Conservation (phyloP, 2,113 vertebrate species). For the Oreochromis tanganicae region DNA sequence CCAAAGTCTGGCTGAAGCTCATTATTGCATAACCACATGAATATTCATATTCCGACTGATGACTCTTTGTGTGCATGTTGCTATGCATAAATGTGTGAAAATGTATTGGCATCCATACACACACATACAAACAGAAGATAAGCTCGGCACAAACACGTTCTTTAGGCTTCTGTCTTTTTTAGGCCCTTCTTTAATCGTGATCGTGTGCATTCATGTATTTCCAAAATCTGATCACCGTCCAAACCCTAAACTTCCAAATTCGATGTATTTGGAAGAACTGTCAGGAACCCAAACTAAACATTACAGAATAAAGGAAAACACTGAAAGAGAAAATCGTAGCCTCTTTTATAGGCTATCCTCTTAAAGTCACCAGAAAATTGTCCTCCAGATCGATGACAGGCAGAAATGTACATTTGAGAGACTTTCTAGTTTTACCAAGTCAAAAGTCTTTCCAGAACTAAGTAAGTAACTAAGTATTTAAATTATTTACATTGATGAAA, state of each 20-base stretch:
- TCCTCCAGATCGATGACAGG: not conserved
- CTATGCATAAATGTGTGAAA: not conserved
- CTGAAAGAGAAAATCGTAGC: not conserved
- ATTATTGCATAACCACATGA: not conserved
- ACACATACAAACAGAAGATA: not conserved
- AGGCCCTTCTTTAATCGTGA: not conserved
- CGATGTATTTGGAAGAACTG: not conserved
- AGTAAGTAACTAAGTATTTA: not conserved
- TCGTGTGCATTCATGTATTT: not conserved
- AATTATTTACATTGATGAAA: not conserved
- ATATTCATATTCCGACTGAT: constrained; percentile 4
- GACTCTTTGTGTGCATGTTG: not conserved
- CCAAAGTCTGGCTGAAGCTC: not conserved
- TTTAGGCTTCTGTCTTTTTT: not conserved
- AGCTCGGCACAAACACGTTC: not conserved
- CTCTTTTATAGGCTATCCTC: not conserved
- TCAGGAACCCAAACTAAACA: not conserved
- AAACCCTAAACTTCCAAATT: not conserved
- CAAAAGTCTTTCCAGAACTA: not conserved
- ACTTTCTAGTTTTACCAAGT: not conserved
- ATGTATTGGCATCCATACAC: not conserved
- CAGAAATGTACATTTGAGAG: not conserved
- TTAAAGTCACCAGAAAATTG: not conserved
- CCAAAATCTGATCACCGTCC: not conserved
- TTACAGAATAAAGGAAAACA: not conserved